These are phyloP conservation scores for Drosophila eugracilis DNA, from an alignment of 1,140 invertebrate genomes.

Conservation along the genomic window DNA sequence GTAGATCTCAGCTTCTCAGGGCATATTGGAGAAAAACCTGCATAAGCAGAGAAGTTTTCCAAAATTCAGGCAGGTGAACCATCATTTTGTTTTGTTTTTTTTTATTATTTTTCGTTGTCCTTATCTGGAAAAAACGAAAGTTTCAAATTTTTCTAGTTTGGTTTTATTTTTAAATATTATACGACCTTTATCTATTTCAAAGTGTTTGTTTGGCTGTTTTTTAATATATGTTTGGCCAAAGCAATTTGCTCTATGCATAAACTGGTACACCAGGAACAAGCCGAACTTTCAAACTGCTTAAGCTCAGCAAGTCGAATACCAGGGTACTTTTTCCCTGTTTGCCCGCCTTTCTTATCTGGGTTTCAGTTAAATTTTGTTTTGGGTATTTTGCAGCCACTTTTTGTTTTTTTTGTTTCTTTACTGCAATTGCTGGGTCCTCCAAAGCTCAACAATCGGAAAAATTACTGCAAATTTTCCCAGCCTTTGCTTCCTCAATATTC, in stretches of 20 bases:
- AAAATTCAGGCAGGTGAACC: constrained; percentile 36
- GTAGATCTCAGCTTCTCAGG: constrained; percentile 31
- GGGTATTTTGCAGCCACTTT: constrained; percentile 28
- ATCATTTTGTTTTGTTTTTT: constrained; percentile 30
- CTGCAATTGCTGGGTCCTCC: not conserved
- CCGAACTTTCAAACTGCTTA: constrained; percentile 61
- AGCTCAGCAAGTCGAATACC: constrained; percentile 20
- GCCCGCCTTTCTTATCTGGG: constrained; percentile 23
- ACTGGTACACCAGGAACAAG: constrained; percentile 36
- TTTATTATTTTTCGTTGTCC: constrained; percentile 14
- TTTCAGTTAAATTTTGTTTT: constrained; percentile 47
- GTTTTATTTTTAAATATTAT: constrained; percentile 20
- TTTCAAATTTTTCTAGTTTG: constrained; percentile 41
- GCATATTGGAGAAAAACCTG: constrained; percentile 56
- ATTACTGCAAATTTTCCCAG: constrained; percentile 44
- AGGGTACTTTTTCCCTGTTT: not conserved
- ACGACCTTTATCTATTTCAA: constrained; percentile 6
- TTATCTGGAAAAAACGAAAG: constrained; percentile 27
- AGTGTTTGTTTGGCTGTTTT: constrained; percentile 8
- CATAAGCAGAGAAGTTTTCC: constrained; percentile 53
- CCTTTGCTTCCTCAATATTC: constrained; percentile 53
- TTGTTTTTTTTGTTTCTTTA: constrained; percentile 2
- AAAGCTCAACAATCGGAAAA: constrained; percentile 48
- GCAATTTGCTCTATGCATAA: constrained; percentile 56
- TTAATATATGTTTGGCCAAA: constrained; percentile 48